phyloP scores from a whole-genome alignment of 2,888 invertebrate genomes.

The Drosophila borborema region DNA sequence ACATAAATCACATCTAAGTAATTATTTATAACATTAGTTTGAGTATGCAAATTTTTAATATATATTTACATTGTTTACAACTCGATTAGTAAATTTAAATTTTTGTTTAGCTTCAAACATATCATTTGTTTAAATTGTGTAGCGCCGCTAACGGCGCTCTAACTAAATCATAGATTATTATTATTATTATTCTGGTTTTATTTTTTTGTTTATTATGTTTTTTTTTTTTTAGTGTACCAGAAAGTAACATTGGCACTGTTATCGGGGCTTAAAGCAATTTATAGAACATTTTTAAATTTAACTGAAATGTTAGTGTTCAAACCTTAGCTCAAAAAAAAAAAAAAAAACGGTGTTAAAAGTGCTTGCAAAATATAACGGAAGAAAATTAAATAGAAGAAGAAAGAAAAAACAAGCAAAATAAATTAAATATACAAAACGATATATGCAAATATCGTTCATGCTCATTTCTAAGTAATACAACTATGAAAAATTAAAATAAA shows the following conservation, averaged over 20 bases:
- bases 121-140: constrained; percentile 60
- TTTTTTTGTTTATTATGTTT: constrained; percentile 17
- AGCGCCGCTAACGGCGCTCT: constrained; percentile 35
- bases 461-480: constrained; percentile 65
- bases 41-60: constrained; percentile 15
- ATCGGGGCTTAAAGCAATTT: constrained; percentile 61
- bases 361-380: constrained; percentile 40
- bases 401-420: constrained; percentile 7
- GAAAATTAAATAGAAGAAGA: constrained; percentile 15
- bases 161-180: constrained; percentile 41
- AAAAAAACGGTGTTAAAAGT: constrained; percentile 65
- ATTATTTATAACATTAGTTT: constrained; percentile 26
- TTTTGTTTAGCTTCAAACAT: constrained; percentile 60
- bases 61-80: constrained; percentile 29
- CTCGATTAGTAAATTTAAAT: constrained; percentile 50
- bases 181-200: constrained; percentile 21
- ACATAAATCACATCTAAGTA: constrained; percentile 18
- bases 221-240: constrained; percentile 20
- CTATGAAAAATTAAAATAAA: constrained; percentile 5
- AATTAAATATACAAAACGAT: constrained; percentile 39
- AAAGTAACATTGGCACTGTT: constrained; percentile 63
- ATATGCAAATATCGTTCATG: constrained; percentile 53
- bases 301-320: constrained; percentile 77
- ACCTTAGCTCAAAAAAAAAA: constrained; percentile 61
- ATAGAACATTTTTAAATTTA: constrained; percentile 70